Base-by-base conservation (phyloP, 2,797 vertebrate genomes). In the Sebastes trivittatus region DNA sequence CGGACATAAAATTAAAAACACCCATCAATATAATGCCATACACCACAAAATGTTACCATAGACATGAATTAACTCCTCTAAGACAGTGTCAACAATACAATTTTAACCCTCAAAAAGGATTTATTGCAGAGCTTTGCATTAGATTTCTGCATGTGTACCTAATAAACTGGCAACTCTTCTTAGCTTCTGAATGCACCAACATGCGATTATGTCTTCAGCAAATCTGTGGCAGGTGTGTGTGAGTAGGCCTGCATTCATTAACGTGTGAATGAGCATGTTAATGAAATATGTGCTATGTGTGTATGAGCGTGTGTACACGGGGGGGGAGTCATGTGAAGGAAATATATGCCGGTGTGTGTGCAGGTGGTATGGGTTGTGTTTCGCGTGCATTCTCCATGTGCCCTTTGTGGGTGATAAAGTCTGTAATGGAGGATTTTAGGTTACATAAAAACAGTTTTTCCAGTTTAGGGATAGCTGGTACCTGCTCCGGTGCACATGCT, bases 401-500 rank as follows among this genome's bases (percentile, higher is more conserved):
- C 3, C 20, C 1, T 25, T 18, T 27, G 20, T 10, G 30, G 30
- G 6, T 20, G 23, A 29, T 29, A 29, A 29, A 29, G 23, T 42
- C 38, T 42, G 38, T 42, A 16, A 20, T 52, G 58, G 58, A 18
- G 14, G 25, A 32, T 30, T 16, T 32, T 8, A 32, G 11, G 49
- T 16, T 22, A 16, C 29, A 68, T 22, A 16, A 36, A 69, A 30
- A 30, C 7, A 70, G 22, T 10, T n/a, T 42, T 10, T 36, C 32
- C n/a, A 52, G 25, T 18, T n/a, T 1, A 3, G 27, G 64, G 18
- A 20, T 13, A n/a, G 34, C 25, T 22, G 14, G 29, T 94, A 99
- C 98, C 98, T 92, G 96, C 94, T 78, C 97, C 96, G 0, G 93
- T 95, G 94, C 96, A 97, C 95, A 96, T 94, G 82, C 96, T 97